Percentiles rank a stretch among this genome's conserved stretches.
phyloP scores from a whole-genome alignment of 2,888 invertebrate species.

The Chirona hameri region DNA sequence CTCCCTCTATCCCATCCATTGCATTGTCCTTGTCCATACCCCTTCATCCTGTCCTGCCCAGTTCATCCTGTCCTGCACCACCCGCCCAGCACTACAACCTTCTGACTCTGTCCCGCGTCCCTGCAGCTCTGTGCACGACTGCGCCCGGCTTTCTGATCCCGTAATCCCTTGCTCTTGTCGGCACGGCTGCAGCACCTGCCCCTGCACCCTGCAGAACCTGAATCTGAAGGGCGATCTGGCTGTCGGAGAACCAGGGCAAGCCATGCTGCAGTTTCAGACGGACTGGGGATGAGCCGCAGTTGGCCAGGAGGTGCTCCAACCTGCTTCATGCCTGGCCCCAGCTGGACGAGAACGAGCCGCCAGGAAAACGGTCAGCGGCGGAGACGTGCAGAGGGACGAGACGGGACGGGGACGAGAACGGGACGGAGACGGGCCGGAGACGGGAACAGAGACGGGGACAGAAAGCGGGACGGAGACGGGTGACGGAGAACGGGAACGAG shows the following conservation, averaged over 20 bases:
- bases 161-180: conserved; percentile 35
- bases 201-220: conserved; percentile 87
- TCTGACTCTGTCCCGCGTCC: too few species aligned
- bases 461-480: too few species aligned
- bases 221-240: conserved; percentile 95
- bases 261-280: conserved; percentile 96
- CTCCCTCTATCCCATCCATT: too few species aligned
- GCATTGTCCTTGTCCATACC: too few species aligned
- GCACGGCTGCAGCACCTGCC: conserved; percentile 90
- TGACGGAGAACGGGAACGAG: too few species aligned
- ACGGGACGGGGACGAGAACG: neutral
- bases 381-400: neutral
- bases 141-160: too few species aligned
- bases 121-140: too few species aligned
- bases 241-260: conserved; percentile 98
- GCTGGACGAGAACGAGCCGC: conserved; percentile 50
- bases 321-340: conserved; percentile 97
- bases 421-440: neutral
- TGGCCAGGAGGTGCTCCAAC: conserved; percentile 91
- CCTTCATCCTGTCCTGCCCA: too few species aligned
- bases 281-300: conserved; percentile 83
- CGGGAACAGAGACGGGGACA: neutral
- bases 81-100: too few species aligned
- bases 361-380: conserved; percentile 39
- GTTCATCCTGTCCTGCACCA: too few species aligned